Conservation (phyloP, 2,888 invertebrate genomes). For the Temnothorax unifasciatus region DNA sequence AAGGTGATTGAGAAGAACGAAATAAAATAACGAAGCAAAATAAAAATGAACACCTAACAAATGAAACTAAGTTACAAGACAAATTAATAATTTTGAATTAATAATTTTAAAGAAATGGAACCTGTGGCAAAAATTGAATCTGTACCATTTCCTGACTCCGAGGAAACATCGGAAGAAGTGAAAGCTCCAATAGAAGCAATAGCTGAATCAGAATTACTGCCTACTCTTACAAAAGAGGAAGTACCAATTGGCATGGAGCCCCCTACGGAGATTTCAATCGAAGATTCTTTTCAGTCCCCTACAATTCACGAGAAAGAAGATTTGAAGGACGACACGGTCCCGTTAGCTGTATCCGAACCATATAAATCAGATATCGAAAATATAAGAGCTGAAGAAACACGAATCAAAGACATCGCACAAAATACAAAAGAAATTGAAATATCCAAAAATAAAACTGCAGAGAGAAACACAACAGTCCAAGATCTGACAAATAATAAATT, state of each 20-base stretch:
- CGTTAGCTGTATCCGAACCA: background rate
- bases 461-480: background rate
- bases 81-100: slow-evolving; percentile 16
- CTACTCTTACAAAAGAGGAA: slow-evolving; percentile 16
- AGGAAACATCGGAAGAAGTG: background rate
- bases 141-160: background rate
- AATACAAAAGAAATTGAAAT: slow-evolving; percentile 4
- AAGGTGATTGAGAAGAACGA: slow-evolving; percentile 11
- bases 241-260: slow-evolving; percentile 13
- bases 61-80: slow-evolving; percentile 19
- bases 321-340: slow-evolving; percentile 1
- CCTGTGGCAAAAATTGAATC: slow-evolving; percentile 6
- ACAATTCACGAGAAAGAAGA: slow-evolving; percentile 10
- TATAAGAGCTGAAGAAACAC: background rate
- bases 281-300: slow-evolving; percentile 13
- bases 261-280: background rate
- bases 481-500: slow-evolving; percentile 10
- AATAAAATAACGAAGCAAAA: background rate
- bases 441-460: background rate
- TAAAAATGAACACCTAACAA: background rate
- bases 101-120: background rate
- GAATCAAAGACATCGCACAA: background rate
- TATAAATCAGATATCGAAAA: background rate
- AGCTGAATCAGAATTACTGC: slow-evolving; percentile 23
- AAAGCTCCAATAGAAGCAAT: background rate